Base-by-base conservation (phyloP, 2,113 vertebrate species). In the Syngnathoides biaculeatus region DNA sequence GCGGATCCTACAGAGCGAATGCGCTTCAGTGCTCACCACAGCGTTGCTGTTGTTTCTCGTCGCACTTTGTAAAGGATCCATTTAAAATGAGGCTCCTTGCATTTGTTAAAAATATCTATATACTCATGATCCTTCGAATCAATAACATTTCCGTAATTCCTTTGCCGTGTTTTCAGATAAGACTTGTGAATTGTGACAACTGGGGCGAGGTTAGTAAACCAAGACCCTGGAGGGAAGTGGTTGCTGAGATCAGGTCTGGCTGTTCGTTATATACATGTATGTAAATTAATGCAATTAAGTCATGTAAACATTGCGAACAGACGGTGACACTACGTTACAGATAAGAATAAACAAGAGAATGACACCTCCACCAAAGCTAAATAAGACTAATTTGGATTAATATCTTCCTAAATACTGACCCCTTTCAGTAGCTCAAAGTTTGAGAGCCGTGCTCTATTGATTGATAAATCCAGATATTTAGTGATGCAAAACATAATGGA, bases 31-130 rank as follows among this genome's bases (percentile, higher is more conserved):
- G 57, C 64, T 82, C 76, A 73, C 39, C 75, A 72, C 79, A 67
- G 69, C 72, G 59, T 65, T 77, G 73, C 79, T 63, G 72, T 70
- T 65, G 74, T 65, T 62, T 67, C 68, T 67, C 60, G 74, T 79
- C 39, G 24, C 81, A 69, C 81, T 67, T 73, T 75, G 52, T 70
- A 50, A 39, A 40, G 67, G 47, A 65, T 79, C 62, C 69, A 72
- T 78, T 67, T 53, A 76, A 24, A 67, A 47, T 47, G 43, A 72
- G 55, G 47, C 61, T 71, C 62, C 65, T 57, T 60, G 43, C 71
- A 66, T 80, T 64, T 56, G 58, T 48, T 55, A 70, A 57, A 66
- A 53, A 27, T 71, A 30, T 2, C 53, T 15, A 35, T 39, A 38
- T 38, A 5, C 2, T 64, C 12, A 43, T 26, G 40, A 63, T n/a